Conservation (phyloP, 2,113 vertebrate genomes). For the Serinus canaria region DNA sequence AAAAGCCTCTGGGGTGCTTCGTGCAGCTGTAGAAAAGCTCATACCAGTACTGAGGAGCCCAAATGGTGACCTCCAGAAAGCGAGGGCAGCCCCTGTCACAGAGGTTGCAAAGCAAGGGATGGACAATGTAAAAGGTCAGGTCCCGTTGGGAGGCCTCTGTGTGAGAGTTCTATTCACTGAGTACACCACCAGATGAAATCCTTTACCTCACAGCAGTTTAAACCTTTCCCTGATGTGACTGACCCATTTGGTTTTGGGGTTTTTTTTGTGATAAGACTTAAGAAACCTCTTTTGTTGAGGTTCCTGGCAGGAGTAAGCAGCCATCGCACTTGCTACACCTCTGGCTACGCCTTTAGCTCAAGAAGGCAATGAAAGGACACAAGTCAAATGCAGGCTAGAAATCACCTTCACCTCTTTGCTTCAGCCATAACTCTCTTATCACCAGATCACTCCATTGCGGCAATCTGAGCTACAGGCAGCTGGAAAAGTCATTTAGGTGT, state of each 20-base stretch:
- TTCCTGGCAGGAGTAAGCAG: background rate
- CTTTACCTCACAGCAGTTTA: background rate
- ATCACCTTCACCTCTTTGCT: background rate
- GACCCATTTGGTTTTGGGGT: background rate
- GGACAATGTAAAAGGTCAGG: background rate
- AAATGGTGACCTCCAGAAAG: background rate
- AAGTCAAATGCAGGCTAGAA: background rate
- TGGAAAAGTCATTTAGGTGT: background rate
- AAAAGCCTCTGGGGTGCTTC: constrained; percentile 24
- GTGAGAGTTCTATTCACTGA: background rate
- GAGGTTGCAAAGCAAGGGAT: background rate
- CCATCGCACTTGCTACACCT: background rate
- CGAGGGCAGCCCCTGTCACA: background rate
- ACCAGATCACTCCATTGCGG: background rate
- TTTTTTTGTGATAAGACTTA: background rate
- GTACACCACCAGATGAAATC: background rate
- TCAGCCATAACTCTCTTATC: background rate
- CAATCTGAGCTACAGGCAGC: background rate
- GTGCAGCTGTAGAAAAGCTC: background rate
- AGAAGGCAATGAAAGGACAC: background rate
- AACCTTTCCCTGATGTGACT: background rate
- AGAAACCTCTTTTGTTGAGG: background rate
- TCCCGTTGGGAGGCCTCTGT: background rate
- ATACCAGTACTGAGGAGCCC: background rate
- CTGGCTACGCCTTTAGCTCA: background rate